Percentiles rank a stretch among this genome's conserved stretches.
Conservation (phyloP, 2,113 vertebrate species). For the Bungarus multicinctus region DNA sequence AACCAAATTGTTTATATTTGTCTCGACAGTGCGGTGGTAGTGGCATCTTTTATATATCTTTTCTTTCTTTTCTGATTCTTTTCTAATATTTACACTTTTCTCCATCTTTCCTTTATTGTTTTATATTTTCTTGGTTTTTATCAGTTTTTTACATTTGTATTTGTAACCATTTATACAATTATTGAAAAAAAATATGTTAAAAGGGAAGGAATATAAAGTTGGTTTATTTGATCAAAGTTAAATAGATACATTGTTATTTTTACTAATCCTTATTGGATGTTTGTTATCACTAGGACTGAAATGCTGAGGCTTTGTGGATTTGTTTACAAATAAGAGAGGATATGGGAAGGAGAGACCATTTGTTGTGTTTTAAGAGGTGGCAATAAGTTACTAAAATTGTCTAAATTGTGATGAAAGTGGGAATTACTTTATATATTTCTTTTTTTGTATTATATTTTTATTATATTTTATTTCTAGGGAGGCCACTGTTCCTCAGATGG, state of each 20-base stretch:
- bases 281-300: neutral
- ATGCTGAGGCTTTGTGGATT: neutral
- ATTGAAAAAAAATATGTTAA: neutral
- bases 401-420: neutral
- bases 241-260: neutral
- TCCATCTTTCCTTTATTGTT: neutral
- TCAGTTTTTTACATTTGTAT: neutral
- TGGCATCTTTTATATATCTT: too few relatives aligned
- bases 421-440: neutral
- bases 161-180: neutral
- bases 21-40: neutral
- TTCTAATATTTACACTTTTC: neutral
- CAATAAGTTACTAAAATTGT: neutral
- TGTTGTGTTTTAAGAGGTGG: neutral
- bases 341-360: neutral
- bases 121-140: neutral
- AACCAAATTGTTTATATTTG: neutral
- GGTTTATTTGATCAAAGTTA: neutral
- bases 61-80: too few relatives aligned
- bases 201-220: neutral
- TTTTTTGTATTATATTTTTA: neutral
- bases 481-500: too few relatives aligned
- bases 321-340: neutral
- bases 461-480: too few relatives aligned
- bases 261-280: neutral